Percentiles rank a stretch among this genome's conserved stretches.
These are phyloP conservation scores for Antrozous pallidus DNA, from an alignment of 2,797 vertebrate species.

Conservation along the genomic window DNA sequence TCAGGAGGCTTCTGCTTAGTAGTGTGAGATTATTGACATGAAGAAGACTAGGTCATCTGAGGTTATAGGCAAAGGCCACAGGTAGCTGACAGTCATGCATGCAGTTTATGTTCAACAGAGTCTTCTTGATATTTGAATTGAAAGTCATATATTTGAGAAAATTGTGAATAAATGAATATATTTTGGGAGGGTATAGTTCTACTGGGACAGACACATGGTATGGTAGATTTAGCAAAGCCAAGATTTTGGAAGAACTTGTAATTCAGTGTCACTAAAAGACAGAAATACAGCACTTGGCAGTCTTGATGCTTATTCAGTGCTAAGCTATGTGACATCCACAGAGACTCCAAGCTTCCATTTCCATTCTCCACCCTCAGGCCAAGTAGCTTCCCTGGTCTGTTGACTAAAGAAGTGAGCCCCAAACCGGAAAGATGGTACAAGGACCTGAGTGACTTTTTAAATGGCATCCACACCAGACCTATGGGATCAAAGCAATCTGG, in stretches of 20 bases:
- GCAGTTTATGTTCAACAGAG: background rate
- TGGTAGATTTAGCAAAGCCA: background rate
- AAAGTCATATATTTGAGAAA: background rate
- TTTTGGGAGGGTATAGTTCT: background rate
- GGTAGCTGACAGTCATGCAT: rapidly evolving
- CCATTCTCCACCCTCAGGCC: background rate
- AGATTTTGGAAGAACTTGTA: background rate
- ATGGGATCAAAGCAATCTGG: background rate
- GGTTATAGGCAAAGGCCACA: background rate
- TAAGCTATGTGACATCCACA: background rate
- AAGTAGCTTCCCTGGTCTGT: background rate
- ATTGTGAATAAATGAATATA: background rate
- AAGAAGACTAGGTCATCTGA: background rate
- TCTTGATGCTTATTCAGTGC: background rate
- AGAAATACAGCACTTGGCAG: background rate
- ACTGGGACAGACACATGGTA: background rate
- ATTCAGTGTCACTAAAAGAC: background rate
- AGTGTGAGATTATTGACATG: rapidly evolving
- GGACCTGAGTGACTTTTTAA: background rate
- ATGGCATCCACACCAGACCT: background rate
- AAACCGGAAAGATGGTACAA: background rate
- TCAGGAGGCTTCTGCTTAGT: background rate
- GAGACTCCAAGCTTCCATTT: background rate
- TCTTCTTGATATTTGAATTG: background rate
- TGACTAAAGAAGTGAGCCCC: background rate